phyloP scores from a whole-genome alignment of 2,113 vertebrate species.

The Anhinga rufa region DNA sequence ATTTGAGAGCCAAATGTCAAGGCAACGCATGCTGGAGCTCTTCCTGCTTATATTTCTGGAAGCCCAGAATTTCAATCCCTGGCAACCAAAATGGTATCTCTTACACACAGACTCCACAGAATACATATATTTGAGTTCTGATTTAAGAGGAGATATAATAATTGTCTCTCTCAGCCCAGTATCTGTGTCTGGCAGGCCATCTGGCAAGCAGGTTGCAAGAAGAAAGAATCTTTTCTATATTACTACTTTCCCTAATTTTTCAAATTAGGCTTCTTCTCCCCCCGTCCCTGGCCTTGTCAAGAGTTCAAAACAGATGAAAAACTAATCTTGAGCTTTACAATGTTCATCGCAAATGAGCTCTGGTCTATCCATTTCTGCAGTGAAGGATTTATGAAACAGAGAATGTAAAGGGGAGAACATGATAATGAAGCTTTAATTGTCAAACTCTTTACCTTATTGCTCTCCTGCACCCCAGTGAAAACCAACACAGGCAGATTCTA shows the following conservation, averaged over 20 bases:
- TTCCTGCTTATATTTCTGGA: background rate
- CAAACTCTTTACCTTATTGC: constrained; percentile 63
- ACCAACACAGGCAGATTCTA: constrained; percentile 60
- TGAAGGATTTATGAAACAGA: constrained; percentile 40
- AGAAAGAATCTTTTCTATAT: background rate
- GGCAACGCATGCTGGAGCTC: background rate
- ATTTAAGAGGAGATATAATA: background rate
- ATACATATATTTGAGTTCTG: background rate
- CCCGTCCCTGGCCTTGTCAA: background rate
- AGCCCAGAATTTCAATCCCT: background rate
- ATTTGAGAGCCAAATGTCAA: background rate
- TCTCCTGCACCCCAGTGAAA: constrained; percentile 55
- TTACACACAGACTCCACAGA: background rate
- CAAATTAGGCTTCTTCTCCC: background rate
- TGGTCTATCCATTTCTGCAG: background rate
- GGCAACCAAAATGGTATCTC: background rate
- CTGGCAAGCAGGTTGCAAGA: background rate
- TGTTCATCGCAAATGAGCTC: background rate
- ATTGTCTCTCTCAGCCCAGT: background rate
- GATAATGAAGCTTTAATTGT: constrained; percentile 67
- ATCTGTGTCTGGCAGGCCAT: background rate
- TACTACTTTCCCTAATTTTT: background rate
- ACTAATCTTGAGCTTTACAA: background rate
- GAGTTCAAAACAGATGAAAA: background rate
- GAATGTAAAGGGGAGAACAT: constrained; percentile 19